phyloP scores from a whole-genome alignment of 2,888 invertebrate species.

The Pyrrhia umbra region DNA sequence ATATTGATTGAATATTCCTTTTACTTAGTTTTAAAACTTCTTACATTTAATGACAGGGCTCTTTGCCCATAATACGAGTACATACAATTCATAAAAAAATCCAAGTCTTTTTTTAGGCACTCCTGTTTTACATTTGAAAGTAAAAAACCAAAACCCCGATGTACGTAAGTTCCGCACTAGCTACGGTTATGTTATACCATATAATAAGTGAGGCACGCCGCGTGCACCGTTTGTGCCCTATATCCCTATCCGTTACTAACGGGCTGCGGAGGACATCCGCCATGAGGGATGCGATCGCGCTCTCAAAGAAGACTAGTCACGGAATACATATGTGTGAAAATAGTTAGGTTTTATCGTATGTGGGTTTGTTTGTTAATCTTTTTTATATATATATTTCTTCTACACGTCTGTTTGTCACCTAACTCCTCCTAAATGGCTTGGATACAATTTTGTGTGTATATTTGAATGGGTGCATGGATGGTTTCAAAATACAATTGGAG shows the following conservation, averaged over 20 bases:
- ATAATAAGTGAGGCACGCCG: constrained; percentile 46
- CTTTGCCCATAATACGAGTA: neutral
- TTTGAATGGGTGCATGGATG: too few species aligned
- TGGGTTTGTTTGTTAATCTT: too few species aligned
- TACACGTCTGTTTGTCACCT: too few species aligned
- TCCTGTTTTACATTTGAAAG: neutral
- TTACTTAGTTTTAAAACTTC: too few species aligned
- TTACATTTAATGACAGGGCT: too few species aligned
- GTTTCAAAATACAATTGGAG: too few species aligned
- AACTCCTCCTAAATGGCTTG: too few species aligned
- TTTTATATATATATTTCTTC: too few species aligned
- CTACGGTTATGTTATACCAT: constrained; percentile 56
- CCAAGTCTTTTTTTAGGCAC: too few species aligned
- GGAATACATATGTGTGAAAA: constrained; percentile 37
- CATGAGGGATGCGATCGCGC: constrained; percentile 49
- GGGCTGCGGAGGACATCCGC: constrained; percentile 77
- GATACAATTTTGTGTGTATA: too few species aligned
- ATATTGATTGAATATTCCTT: too few species aligned
- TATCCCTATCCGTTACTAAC: constrained; percentile 76
- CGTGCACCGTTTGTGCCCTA: constrained; percentile 74
- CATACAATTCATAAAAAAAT: too few species aligned
- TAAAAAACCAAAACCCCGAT: neutral
- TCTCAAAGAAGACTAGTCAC: constrained; percentile 26
- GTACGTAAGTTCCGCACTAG: constrained; percentile 15
- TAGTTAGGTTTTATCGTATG: constrained; percentile 1